phyloP scores from a whole-genome alignment of 2,797 vertebrate species.

The Smutsia temminckii region DNA sequence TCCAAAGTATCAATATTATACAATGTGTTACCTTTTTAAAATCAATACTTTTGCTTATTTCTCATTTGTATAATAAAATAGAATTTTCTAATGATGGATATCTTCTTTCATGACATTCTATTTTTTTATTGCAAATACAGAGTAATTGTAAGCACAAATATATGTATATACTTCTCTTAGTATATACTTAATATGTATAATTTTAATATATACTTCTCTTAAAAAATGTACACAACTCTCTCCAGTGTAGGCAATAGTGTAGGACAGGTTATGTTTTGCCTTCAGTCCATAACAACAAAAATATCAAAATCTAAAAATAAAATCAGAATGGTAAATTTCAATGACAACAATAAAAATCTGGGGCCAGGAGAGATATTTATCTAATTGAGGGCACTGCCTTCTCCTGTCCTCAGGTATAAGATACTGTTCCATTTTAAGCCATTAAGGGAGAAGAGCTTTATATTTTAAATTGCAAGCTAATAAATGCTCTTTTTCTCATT shows the following conservation, averaged over 20 bases:
- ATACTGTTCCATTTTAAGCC: conserved; percentile 55
- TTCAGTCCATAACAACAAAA: neutral
- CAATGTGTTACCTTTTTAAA: neutral
- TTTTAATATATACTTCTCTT: neutral
- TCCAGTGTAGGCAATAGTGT: neutral
- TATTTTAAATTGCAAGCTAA: conserved; percentile 70
- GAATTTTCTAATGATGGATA: neutral
- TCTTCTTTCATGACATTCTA: neutral
- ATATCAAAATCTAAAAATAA: conserved; percentile 21
- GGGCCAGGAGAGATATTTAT: conserved; percentile 32
- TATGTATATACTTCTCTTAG: no score
- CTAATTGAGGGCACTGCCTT: conserved; percentile 63
- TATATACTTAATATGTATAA: no score
- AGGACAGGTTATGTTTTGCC: neutral
- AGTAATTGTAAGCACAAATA: neutral
- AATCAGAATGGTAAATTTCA: conserved; percentile 41
- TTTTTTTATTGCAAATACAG: neutral
- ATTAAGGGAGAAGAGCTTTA: conserved; percentile 55
- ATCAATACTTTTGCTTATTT: neutral
- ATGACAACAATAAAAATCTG: conserved; percentile 19
- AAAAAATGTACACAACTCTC: neutral
- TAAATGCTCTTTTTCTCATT: conserved; percentile 77
- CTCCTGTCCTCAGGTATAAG: conserved; percentile 40
- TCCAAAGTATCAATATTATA: neutral
- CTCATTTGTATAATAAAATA: conserved; percentile 22